Base-by-base conservation (phyloP, 1,140 invertebrate genomes). In the Drosophila leontia region DNA sequence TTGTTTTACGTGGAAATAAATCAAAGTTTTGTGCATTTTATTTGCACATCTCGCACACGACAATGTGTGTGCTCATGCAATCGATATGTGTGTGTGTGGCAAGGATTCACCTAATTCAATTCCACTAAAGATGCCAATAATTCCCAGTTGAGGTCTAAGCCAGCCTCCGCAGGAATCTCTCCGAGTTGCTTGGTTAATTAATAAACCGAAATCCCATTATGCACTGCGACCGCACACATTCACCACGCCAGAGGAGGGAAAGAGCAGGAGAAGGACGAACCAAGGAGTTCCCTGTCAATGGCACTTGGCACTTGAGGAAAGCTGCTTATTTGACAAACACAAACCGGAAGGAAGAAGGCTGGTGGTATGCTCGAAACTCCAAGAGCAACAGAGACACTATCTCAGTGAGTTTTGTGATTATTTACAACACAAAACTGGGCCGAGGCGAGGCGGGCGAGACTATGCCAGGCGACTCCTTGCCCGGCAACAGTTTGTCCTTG, bases 1-100 rank as follows among this genome's bases (percentile, higher is more conserved):
- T 77, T 77, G 75, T 77, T 77, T 77, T 77, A 77, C 75, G 75
- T 77, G 75, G 55, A 77, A 77, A 77, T 77, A 77, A 77, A 77
- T 77, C 75, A 77, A 77, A 77, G 68, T 77, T 77, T 77, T 69
- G 74, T 76, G 62, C 72, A 67, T 60, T 75, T 75, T 75, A 75
- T 75, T 77, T 77, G 63, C 62, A 58, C 44, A 59, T n/a, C 41
- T 65, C 61, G 47, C 32, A 53, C 39, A 50, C 39, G 23, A 74
- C 71, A 61, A 61, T 41, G 56, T 61, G 57, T 39, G 63, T 6
- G 41, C 19, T 67, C 9, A 23, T 29, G 63, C 44, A 75, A 75
- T 50, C 53, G 71, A 75, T 75, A 75, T 63, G 41, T 48, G 47
- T 63, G 41, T 48, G 47, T 29, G 26, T 37, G 61, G 61, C 41